phyloP scores from a whole-genome alignment of 2,888 invertebrate genomes.

The Therioaphis trifolii region DNA sequence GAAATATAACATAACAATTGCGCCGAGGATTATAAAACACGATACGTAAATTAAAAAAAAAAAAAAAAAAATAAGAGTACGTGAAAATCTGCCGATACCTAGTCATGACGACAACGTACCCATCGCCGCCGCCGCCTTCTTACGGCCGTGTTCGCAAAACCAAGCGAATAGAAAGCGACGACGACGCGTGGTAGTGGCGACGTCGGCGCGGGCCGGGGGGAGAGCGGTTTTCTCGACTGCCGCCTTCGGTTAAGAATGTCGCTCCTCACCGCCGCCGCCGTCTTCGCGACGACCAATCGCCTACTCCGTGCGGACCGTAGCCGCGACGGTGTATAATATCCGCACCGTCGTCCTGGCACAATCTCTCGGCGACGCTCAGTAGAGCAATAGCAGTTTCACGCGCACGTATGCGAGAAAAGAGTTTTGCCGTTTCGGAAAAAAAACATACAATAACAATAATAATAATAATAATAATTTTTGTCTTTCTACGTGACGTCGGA shows the following conservation, averaged over 20 bases:
- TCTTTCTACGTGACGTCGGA: too few species aligned
- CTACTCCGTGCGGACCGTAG: not conserved
- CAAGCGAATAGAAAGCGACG: slow-evolving; percentile 42
- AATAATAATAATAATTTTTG: too few species aligned
- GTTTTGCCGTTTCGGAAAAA: too few species aligned
- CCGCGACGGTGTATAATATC: not conserved
- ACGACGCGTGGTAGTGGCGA: not conserved
- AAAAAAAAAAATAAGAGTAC: not conserved
- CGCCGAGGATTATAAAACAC: too few species aligned
- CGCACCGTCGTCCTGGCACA: not conserved
- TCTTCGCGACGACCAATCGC: not conserved
- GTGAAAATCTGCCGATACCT: not conserved
- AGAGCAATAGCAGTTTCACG: slow-evolving; percentile 26
- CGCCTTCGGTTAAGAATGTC: slow-evolving; percentile 43
- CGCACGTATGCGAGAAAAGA: slow-evolving; percentile 10
- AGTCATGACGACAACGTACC: too few species aligned
- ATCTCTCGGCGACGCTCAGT: not conserved
- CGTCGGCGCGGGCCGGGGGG: not conserved
- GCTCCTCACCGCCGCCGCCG: not conserved
- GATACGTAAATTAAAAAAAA: too few species aligned
- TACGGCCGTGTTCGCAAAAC: not conserved
- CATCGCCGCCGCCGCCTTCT: too few species aligned
- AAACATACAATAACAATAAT: too few species aligned
- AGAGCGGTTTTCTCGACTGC: slow-evolving; percentile 24
- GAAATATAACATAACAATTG: too few species aligned